Evolutionary conservation across 2,888 invertebrate species (phyloP), one percentile per base, ranked within the genome.

Genomic region (Palloptera scutellata): DNA sequence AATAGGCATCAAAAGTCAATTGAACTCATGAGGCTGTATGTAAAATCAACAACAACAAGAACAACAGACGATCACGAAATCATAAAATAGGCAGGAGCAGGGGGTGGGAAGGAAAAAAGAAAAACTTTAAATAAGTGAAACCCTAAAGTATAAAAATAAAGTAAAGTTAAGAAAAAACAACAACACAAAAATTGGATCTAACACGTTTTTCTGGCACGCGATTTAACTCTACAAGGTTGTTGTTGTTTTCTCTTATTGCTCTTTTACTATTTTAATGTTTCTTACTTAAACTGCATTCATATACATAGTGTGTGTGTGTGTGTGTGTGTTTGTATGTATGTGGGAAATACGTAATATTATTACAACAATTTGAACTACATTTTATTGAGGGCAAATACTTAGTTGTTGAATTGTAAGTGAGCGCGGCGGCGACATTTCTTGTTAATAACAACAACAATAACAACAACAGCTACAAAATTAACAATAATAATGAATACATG

Each of bases 121-220:
- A 48, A 48, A 48, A 48, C 48, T 57, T 42, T 53, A 58, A 15
- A 58, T 9, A 43, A 20, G 19, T 51, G 20, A 70, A 73, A 76
- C 73, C 67, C 68, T 53, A 69, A 72, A 72, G 69, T 65, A n/a
- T n/a, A n/a, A n/a, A 69, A 68, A 20, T 15, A 10, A 19, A 17
- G 42, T 52, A 19, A 75, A 75, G 71, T 75, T 73, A 76, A 72
- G 74, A 75, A 71, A 65, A 19, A 59, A 45, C 61, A 51, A 40
- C 30, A 30, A 30, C 30, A 58, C 64, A n/a, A 59, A 62, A 43
- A 30, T 20, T 17, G 45, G 53, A 58, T 57, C 17, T 64, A 69
- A 68, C 79, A 80, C 76, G 78, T 77, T 79, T 74, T 71, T 67
- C 70, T 67, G 58, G 75, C 78, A 79, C 77, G 78, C 76, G 76